Percentiles rank a stretch among this genome's conserved stretches.
phyloP scores from a whole-genome alignment of 92 coral and sea anemone genomes.

The Paragorgia papillata region DNA sequence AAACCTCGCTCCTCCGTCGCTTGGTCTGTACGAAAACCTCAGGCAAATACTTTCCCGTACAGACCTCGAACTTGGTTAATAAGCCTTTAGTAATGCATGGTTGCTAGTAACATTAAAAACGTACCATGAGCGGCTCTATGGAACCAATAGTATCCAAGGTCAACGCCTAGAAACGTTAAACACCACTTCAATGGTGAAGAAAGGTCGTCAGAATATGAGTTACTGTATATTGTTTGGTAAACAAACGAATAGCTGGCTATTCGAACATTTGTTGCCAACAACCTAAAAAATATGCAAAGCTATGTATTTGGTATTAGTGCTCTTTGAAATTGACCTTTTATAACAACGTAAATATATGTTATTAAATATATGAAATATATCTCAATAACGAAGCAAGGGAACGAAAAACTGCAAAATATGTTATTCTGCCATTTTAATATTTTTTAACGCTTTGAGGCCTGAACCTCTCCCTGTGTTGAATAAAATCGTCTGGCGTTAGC shows the following conservation, averaged over 20 bases:
- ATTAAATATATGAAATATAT: too few relatives aligned
- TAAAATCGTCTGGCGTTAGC: too few relatives aligned
- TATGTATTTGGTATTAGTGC: neutral
- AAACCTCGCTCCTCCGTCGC: too few relatives aligned
- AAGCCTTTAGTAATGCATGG: too few relatives aligned
- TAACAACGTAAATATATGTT: neutral
- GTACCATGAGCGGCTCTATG: constrained; percentile 38
- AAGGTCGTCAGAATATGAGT: neutral
- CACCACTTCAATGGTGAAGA: neutral
- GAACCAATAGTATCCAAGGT: constrained; percentile 33
- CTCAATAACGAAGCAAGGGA: too few relatives aligned
- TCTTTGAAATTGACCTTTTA: neutral
- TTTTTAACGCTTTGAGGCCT: too few relatives aligned
- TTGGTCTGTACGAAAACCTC: too few relatives aligned
- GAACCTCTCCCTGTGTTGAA: too few relatives aligned
- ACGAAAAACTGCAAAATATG: too few relatives aligned
- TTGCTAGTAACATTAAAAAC: neutral
- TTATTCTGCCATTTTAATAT: too few relatives aligned
- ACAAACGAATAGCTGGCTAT: constrained; percentile 5
- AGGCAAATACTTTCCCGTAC: too few relatives aligned
- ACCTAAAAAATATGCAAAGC: neutral
- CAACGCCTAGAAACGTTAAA: constrained; percentile 2
- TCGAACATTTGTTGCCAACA: constrained; percentile 8
- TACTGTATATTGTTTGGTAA: constrained; percentile 2
- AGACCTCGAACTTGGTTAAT: too few relatives aligned